A percentile compares a stretch with the other conserved stretches of the same genome.
Evolutionary conservation across 2,888 invertebrate genomes (phyloP).

Genomic region (Scaptomyza reducta): DNA sequence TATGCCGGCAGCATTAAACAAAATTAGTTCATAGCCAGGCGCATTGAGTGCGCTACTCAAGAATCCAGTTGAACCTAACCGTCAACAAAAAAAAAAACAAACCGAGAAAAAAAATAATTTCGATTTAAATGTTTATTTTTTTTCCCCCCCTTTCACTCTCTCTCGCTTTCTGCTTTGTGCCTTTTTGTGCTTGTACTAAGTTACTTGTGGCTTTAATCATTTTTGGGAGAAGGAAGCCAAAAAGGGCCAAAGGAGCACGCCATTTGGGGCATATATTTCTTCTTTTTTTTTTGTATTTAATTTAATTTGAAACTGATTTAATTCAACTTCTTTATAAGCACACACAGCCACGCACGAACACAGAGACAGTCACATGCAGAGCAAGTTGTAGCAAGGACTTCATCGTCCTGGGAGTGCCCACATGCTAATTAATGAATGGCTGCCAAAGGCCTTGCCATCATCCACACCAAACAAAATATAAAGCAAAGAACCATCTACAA

Average conservation of each 20-base stretch:
- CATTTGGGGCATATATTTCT: conserved; percentile 25
- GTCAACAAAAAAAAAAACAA: conserved; percentile 1
- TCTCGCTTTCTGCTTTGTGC: background rate
- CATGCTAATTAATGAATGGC: conserved; percentile 75
- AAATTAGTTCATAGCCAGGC: conserved; percentile 74
- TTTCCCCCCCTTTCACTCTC: no score
- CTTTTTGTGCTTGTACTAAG: conserved; percentile 5
- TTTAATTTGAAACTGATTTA: conserved; percentile 75
- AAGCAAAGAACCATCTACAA: conserved; percentile 40
- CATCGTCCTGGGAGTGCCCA: conserved; percentile 64
- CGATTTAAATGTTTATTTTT: conserved; percentile 72
- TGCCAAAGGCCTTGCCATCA: conserved; percentile 59
- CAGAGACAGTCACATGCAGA: conserved; percentile 13
- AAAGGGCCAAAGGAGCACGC: conserved; percentile 35
- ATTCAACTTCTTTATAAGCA: conserved; percentile 57
- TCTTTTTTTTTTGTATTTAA: conserved; percentile 47
- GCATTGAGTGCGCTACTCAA: conserved; percentile 62
- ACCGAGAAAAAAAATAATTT: conserved; percentile 37
- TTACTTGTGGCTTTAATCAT: conserved; percentile 58
- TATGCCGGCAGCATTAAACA: conserved; percentile 67
- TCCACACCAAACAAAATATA: conserved; percentile 19
- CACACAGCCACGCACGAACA: background rate
- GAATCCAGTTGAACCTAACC: conserved; percentile 19
- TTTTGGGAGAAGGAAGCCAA: conserved; percentile 18
- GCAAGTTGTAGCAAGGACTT: conserved; percentile 26